Evolutionary conservation across 2,113 vertebrate genomes (phyloP).

Genomic region (cattle (Bos taurus)): ARS-UCD2.0 NC_037345.1:9825501-9826000

Average conservation of each 20-base stretch:
- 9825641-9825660: neutral
- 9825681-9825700: neutral
- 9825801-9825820: neutral
- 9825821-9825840: no score
- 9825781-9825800: rapidly evolving
- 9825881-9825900: neutral
- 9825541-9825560: neutral
- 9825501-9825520: neutral
- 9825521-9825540: neutral
- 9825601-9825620: neutral
- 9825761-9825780: neutral
- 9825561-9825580: neutral
- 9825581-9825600: neutral
- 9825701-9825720: neutral
- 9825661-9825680: neutral
- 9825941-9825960: neutral
- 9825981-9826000: neutral
- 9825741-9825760: neutral
- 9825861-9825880: neutral
- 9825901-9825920: neutral
- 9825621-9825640: neutral
- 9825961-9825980: neutral
- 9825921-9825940: neutral
- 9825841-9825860: neutral
- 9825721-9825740: neutral